phyloP scores from a whole-genome alignment of 2,888 invertebrate genomes.

The Icerya purchasi region DNA sequence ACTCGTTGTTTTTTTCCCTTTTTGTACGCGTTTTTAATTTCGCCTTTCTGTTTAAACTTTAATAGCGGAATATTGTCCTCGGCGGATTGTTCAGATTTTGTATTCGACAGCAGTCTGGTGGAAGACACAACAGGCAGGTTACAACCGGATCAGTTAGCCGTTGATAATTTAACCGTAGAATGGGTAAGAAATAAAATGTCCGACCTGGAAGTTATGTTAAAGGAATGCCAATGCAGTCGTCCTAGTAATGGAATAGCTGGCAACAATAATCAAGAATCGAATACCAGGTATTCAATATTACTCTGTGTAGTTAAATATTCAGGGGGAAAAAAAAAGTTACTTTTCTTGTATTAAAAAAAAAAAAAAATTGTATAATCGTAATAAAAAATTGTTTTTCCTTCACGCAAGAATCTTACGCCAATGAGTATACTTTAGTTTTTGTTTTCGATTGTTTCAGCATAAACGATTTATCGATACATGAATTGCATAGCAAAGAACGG shows the following conservation, averaged over 20 bases:
- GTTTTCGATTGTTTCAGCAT: slow-evolving; percentile 7
- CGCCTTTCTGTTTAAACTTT: too few species aligned
- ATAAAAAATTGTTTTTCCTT: too few species aligned
- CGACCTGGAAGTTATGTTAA: slow-evolving; percentile 57
- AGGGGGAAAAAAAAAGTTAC: too few species aligned
- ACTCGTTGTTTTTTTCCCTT: background rate
- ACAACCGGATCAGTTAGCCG: slow-evolving; percentile 65
- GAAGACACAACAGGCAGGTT: slow-evolving; percentile 74
- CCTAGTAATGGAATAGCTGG: slow-evolving; percentile 24
- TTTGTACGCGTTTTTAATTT: background rate
- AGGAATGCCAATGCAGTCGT: slow-evolving; percentile 52
- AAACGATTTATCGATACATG: slow-evolving; percentile 38
- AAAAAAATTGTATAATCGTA: too few species aligned
- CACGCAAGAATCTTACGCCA: too few species aligned
- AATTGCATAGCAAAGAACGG: slow-evolving; percentile 60
- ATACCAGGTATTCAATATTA: background rate
- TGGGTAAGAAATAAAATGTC: slow-evolving; percentile 59
- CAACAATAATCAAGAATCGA: background rate
- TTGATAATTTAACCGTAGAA: slow-evolving; percentile 80
- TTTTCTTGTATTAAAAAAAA: too few species aligned
- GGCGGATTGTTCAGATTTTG: slow-evolving; percentile 46
- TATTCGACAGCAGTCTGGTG: slow-evolving; percentile 68
- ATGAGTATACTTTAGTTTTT: too few species aligned
- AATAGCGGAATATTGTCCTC: background rate
- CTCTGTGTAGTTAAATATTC: too few species aligned